These are phyloP conservation scores for Remorina albescens DNA, from an alignment of 2,797 vertebrate genomes.

Conservation along the genomic window DNA sequence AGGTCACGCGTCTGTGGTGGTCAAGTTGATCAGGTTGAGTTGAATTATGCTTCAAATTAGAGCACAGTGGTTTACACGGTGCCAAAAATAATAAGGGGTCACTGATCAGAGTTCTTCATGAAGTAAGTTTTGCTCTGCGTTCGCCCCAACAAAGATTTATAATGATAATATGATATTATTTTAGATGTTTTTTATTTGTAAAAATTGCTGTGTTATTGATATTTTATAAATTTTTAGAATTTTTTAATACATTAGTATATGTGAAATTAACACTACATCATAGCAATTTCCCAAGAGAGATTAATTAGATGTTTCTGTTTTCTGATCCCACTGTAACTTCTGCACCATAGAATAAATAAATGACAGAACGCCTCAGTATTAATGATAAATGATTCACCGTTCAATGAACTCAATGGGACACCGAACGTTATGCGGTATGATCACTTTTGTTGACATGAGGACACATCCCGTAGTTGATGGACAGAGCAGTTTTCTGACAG, in stretches of 20 bases:
- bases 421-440: constrained; percentile 26
- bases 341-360: not conserved
- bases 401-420: not conserved
- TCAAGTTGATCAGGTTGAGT: constrained; percentile 44
- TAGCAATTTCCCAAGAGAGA: too few relatives aligned
- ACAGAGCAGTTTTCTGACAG: constrained; percentile 25
- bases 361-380: not conserved
- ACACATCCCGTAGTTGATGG: not conserved
- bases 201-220: too few relatives aligned
- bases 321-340: constrained; percentile 15
- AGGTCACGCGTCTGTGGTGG: constrained; percentile 61
- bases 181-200: too few relatives aligned
- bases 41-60: constrained; percentile 14
- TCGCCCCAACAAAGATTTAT: constrained; percentile 6
- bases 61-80: not conserved
- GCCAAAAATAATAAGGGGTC: too few relatives aligned
- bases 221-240: too few relatives aligned
- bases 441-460: constrained; percentile 22
- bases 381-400: constrained; percentile 12
- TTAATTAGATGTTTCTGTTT: too few relatives aligned
- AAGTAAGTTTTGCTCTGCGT: not conserved
- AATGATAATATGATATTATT: constrained; percentile 10
- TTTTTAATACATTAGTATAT: too few relatives aligned
- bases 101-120: not conserved
- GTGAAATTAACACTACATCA: too few relatives aligned